phyloP scores from a whole-genome alignment of 2,888 invertebrate species.

The Formica aserva region DNA sequence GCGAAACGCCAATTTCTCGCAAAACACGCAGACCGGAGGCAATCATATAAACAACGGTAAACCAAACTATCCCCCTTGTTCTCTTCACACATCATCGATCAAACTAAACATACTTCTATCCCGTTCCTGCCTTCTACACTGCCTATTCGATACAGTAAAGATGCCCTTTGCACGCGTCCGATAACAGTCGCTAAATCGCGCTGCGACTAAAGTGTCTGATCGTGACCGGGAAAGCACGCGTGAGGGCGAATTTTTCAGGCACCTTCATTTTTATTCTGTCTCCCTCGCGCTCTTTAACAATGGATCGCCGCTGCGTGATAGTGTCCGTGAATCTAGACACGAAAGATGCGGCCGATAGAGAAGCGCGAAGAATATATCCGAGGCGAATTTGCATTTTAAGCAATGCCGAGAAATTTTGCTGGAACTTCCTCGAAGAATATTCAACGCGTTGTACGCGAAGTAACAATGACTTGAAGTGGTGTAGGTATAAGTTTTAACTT shows the following conservation, averaged over 20 bases:
- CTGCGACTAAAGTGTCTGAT: slow-evolving; percentile 32
- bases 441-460: slow-evolving; percentile 14
- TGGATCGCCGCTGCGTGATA: neutral
- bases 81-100: slow-evolving; percentile 16
- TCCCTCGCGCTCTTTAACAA: neutral
- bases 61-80: neutral
- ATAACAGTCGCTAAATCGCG: slow-evolving; percentile 25
- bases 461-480: neutral
- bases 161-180: slow-evolving; percentile 41
- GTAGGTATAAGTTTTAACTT: slow-evolving; percentile 3
- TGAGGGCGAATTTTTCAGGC: slow-evolving; percentile 31
- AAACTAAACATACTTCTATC: slow-evolving; percentile 19
- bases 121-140: neutral
- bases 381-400: slow-evolving; percentile 42
- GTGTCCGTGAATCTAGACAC: slow-evolving; percentile 9
- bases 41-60: neutral
- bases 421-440: slow-evolving; percentile 22
- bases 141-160: slow-evolving; percentile 30
- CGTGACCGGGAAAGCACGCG: slow-evolving; percentile 31
- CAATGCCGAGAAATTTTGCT: slow-evolving; percentile 23
- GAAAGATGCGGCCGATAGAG: slow-evolving; percentile 29
- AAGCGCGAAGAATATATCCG: slow-evolving; percentile 9
- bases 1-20: neutral
- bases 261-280: slow-evolving; percentile 15
- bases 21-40: neutral